phyloP scores from a whole-genome alignment of 2,888 invertebrate genomes.

The Campoplex capitator region DNA sequence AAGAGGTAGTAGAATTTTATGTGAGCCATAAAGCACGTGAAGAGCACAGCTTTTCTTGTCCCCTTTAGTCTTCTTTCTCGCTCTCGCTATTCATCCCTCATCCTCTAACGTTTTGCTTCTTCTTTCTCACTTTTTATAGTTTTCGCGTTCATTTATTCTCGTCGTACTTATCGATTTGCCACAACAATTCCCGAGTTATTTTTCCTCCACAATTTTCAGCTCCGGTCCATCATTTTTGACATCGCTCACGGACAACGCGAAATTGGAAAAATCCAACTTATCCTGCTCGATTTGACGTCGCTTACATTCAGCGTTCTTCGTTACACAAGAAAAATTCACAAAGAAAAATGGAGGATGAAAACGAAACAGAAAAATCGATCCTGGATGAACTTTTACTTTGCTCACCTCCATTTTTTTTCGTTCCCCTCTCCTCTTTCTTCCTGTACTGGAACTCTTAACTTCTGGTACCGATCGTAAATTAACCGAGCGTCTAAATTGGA shows the following conservation, averaged over 20 bases:
- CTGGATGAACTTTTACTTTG: constrained; percentile 13
- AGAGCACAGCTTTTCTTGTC: constrained; percentile 60
- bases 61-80: constrained; percentile 43
- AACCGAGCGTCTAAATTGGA: constrained; percentile 77
- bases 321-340: neutral
- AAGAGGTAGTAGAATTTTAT: constrained; percentile 63
- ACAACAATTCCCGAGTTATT: neutral
- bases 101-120: neutral
- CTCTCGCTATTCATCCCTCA: constrained; percentile 15
- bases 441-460: constrained; percentile 69
- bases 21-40: constrained; percentile 58
- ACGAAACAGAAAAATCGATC: constrained; percentile 11
- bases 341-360: neutral
- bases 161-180: constrained; percentile 45
- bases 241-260: neutral
- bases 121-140: neutral
- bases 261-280: neutral
- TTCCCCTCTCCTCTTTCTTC: neutral
- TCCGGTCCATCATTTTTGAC: neutral
- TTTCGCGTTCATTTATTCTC: constrained; percentile 46
- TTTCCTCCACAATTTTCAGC: neutral
- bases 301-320: neutral
- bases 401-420: neutral
- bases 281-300: neutral
- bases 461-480: constrained; percentile 76